phyloP scores from a whole-genome alignment of 1,140 invertebrate genomes.

The Leptopilina boulardi region DNA sequence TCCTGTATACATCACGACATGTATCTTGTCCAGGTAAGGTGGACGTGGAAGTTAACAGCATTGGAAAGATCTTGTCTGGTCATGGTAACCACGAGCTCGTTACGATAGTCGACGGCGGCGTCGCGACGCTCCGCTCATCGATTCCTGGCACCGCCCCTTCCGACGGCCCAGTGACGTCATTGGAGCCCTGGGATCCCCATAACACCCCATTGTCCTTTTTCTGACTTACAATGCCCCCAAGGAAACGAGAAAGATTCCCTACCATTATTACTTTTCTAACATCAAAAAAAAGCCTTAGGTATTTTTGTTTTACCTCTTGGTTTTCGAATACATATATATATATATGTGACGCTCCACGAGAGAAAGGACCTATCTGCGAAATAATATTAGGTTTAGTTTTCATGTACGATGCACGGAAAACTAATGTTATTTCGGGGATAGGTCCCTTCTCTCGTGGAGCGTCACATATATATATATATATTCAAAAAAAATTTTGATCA shows the following conservation, averaged over 20 bases:
- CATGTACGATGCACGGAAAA: no score
- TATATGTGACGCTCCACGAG: no score
- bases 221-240: background rate
- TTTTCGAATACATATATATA: no score
- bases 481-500: no score
- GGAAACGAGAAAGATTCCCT: background rate
- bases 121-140: slow-evolving; percentile 70
- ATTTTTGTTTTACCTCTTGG: no score
- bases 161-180: slow-evolving; percentile 66
- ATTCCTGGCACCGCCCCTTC: slow-evolving; percentile 66
- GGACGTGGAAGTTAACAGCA: slow-evolving; percentile 41
- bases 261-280: background rate
- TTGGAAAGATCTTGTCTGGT: slow-evolving; percentile 38
- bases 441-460: no score
- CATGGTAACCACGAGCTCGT: slow-evolving; percentile 51
- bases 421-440: no score
- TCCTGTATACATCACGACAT: background rate
- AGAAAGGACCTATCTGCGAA: no score
- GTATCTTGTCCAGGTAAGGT: slow-evolving; percentile 8
- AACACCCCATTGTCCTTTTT: slow-evolving; percentile 36
- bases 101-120: slow-evolving; percentile 59
- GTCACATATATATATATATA: no score
- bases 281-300: background rate
- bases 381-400: no score
- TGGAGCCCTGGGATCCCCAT: slow-evolving; percentile 62